Evolutionary conservation across 2,888 invertebrate species (phyloP).

Genomic region (Plusia festucae): DNA sequence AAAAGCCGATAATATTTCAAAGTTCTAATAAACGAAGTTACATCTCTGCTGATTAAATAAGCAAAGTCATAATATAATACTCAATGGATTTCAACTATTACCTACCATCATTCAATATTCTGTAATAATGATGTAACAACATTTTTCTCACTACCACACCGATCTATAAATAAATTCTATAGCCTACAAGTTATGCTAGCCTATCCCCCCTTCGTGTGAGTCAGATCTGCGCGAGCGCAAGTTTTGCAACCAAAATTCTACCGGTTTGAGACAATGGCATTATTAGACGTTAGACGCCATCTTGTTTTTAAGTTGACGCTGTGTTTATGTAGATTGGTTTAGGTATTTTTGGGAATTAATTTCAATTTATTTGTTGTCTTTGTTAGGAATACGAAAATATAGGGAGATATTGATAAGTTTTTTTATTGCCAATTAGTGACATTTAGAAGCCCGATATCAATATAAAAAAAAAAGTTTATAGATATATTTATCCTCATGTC

Average conservation of each 20-base stretch:
- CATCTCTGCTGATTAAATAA: too few species aligned
- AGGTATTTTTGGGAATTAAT: constrained; percentile 39
- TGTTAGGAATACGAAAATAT: not conserved
- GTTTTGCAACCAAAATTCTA: constrained; percentile 89
- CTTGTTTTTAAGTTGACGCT: constrained; percentile 69
- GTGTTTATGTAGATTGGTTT: constrained; percentile 40
- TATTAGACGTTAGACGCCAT: constrained; percentile 85
- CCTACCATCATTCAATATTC: not conserved
- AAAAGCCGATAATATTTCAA: too few species aligned
- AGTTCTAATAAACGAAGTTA: too few species aligned
- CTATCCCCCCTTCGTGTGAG: constrained; percentile 67
- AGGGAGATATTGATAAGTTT: too few species aligned
- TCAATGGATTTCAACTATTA: not conserved
- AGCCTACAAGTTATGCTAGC: constrained; percentile 52
- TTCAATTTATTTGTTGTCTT: not conserved
- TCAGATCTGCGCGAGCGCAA: constrained; percentile 83
- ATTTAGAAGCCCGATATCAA: too few species aligned
- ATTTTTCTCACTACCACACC: constrained; percentile 59
- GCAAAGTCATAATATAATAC: not conserved
- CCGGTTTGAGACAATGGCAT: constrained; percentile 87
- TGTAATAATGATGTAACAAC: constrained; percentile 39
- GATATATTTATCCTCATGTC: too few species aligned
- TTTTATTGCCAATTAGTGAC: too few species aligned
- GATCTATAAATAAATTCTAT: constrained; percentile 51
- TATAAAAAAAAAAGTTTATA: too few species aligned